phyloP scores from a whole-genome alignment of 2,888 invertebrate species.

The Microctonus brassicae region DNA sequence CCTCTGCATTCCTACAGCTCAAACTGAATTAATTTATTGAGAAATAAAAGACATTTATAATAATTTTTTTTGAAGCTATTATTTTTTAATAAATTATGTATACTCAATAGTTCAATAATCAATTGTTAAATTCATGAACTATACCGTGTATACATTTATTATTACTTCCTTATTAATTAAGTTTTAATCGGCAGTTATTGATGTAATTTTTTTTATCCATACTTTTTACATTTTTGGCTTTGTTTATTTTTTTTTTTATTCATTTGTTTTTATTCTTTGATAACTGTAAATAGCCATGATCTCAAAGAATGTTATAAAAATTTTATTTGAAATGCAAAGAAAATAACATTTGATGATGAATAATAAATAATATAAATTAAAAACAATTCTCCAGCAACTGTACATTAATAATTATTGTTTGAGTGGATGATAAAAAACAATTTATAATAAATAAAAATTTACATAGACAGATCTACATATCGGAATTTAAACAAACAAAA shows the following conservation, averaged over 20 bases:
- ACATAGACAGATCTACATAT: not conserved
- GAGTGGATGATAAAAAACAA: not conserved
- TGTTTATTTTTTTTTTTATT: not conserved
- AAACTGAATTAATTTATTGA: constrained; percentile 7
- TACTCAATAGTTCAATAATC: not conserved
- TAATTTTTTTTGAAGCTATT: constrained; percentile 14
- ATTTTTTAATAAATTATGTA: not conserved
- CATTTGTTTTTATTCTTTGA: not conserved
- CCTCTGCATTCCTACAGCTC: constrained; percentile 14
- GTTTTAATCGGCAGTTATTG: too few species aligned
- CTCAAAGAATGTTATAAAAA: not conserved
- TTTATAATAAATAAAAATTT: not conserved
- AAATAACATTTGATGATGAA: too few species aligned
- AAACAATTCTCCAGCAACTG: not conserved
- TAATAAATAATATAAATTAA: too few species aligned
- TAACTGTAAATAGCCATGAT: not conserved
- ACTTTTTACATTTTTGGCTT: not conserved
- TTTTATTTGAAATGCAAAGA: not conserved
- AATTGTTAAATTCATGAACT: not conserved
- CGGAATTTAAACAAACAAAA: not conserved
- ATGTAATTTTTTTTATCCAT: not conserved
- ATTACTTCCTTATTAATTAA: not conserved
- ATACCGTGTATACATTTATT: not conserved
- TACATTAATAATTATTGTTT: not conserved
- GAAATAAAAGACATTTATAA: constrained; percentile 8